Conservation (phyloP, 1,140 invertebrate genomes). For the Ladona fulva region DNA sequence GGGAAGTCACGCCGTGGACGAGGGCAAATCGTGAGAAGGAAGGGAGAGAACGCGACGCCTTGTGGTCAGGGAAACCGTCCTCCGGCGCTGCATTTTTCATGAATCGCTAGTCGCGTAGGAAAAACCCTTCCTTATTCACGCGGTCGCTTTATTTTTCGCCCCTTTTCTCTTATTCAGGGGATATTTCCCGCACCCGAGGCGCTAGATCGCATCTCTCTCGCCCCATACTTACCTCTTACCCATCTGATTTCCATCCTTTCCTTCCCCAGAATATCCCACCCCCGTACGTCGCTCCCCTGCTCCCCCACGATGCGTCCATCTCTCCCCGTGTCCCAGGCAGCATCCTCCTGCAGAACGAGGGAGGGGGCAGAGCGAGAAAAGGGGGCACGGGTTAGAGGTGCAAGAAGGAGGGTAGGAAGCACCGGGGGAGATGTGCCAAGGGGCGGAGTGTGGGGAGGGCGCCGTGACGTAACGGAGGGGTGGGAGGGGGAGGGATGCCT, state of each 20-base stretch:
- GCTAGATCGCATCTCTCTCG: too few species aligned
- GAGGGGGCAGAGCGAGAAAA: background rate
- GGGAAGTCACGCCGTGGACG: too few species aligned
- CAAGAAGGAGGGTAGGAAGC: too few species aligned
- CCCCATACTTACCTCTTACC: background rate
- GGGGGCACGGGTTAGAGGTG: background rate
- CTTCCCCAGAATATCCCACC: background rate
- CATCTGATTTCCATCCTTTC: background rate
- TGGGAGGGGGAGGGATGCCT: constrained; percentile 14
- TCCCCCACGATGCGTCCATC: background rate
- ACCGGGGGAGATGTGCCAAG: background rate
- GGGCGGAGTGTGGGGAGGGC: constrained; percentile 15
- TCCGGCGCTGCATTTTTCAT: too few species aligned
- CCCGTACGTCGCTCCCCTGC: background rate
- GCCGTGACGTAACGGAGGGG: constrained; percentile 18
- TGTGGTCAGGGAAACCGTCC: too few species aligned
- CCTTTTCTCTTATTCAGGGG: background rate
- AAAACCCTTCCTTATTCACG: too few species aligned
- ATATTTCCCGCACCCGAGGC: background rate
- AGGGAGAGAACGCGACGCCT: too few species aligned
- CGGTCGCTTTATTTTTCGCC: too few species aligned
- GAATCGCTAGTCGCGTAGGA: too few species aligned
- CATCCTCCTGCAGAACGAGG: background rate
- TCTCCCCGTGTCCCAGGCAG: background rate
- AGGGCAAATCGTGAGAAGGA: too few species aligned